Conservation (phyloP, 2,888 invertebrate species). For the Dicycla oo region DNA sequence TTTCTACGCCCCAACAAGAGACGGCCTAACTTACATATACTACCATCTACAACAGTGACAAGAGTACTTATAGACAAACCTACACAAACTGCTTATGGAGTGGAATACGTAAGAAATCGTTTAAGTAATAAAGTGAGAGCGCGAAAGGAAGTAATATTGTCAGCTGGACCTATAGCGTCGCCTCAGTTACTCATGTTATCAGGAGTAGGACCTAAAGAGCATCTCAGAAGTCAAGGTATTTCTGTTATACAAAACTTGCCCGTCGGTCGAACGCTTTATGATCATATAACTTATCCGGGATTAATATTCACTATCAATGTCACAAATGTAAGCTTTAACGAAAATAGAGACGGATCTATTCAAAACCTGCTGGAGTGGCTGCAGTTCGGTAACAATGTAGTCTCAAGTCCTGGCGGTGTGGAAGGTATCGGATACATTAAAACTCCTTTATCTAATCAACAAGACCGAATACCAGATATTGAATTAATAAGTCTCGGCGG, state of each 20-base stretch:
- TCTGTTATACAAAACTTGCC: constrained; percentile 90
- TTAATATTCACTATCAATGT: constrained; percentile 91
- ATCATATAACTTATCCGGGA: constrained; percentile 92
- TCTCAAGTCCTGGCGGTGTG: constrained; percentile 90
- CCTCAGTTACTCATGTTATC: constrained; percentile 96
- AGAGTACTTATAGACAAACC: constrained; percentile 88
- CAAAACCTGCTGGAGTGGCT: constrained; percentile 73
- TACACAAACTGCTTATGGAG: constrained; percentile 88
- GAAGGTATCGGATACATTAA: constrained; percentile 92
- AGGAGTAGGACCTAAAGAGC: constrained; percentile 92
- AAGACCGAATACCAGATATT: constrained; percentile 92
- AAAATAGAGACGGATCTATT: constrained; percentile 70
- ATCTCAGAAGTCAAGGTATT: constrained; percentile 88
- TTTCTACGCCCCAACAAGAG: constrained; percentile 89
- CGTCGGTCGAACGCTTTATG: constrained; percentile 92
- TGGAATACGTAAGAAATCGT: constrained; percentile 87
- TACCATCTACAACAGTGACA: constrained; percentile 88
- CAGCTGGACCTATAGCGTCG: constrained; percentile 94
- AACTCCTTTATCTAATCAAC: constrained; percentile 88
- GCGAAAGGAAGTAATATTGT: constrained; percentile 92
- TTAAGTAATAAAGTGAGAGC: constrained; percentile 86
- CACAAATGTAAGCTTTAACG: constrained; percentile 73
- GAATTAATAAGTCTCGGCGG: constrained; percentile 92
- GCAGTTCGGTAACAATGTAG: constrained; percentile 82
- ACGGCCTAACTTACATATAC: constrained; percentile 90